These are phyloP conservation scores for Stenopsyche tienmushanensis DNA, from an alignment of 1,140 invertebrate species.

Conservation along the genomic window DNA sequence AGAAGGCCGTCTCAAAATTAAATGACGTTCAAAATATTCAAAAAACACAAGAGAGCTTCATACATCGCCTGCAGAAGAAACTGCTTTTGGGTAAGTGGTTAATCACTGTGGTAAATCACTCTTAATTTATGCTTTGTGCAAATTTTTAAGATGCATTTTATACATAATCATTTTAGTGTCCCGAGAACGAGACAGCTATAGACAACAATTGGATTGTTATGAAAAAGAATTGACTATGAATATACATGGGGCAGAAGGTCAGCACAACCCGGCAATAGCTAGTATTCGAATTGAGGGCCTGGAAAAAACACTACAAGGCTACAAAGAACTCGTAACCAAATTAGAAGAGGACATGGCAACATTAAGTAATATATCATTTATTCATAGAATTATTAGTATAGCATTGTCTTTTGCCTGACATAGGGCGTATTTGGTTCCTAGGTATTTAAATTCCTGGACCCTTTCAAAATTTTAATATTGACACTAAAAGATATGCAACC, in stretches of 20 bases:
- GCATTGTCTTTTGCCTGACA: no score
- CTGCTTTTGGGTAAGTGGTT: conserved; percentile 45
- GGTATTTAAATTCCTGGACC: no score
- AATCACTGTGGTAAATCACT: no score
- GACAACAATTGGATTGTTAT: conserved; percentile 76
- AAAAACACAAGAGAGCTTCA: conserved; percentile 62
- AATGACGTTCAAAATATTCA: conserved; percentile 56
- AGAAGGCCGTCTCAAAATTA: conserved; percentile 57
- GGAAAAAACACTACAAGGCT: conserved; percentile 64
- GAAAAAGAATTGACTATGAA: conserved; percentile 74
- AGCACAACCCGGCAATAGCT: conserved; percentile 50
- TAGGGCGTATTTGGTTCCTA: no score
- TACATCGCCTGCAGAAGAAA: conserved; percentile 63
- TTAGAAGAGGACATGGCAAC: conserved; percentile 63
- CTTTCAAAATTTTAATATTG: no score
- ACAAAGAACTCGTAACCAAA: conserved; percentile 67
- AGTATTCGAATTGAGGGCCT: conserved; percentile 62
- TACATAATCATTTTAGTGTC: conserved; percentile 58
- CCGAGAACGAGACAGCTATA: conserved; percentile 74
- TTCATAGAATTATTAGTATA: no score
- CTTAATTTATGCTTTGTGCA: no score
- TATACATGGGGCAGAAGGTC: conserved; percentile 46
- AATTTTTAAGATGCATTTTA: no score
- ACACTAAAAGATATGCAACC: no score
- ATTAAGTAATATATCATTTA: no score